phyloP scores from a whole-genome alignment of 2,113 vertebrate genomes.

The Vidua macroura region DNA sequence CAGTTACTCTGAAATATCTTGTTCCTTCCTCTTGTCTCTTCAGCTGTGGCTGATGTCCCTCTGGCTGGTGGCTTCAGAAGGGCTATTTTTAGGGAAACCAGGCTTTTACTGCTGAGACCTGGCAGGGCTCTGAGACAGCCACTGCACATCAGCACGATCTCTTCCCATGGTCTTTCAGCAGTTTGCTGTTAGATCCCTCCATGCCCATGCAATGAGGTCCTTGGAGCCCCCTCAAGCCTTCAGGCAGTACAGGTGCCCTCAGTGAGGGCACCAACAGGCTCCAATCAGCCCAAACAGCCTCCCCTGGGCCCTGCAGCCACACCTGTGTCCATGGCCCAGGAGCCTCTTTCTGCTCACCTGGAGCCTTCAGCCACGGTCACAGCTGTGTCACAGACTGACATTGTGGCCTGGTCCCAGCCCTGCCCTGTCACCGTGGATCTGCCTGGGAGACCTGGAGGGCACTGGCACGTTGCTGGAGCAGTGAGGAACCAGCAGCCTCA shows the following conservation, averaged over 20 bases:
- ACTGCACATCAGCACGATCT: rapidly evolving
- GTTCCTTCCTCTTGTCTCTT: neutral
- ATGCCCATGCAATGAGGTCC: neutral
- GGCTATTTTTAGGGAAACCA: neutral
- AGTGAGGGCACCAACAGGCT: neutral
- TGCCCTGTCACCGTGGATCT: neutral
- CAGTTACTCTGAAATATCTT: neutral
- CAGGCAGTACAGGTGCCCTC: neutral
- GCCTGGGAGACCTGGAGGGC: neutral
- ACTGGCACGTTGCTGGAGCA: neutral
- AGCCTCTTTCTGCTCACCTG: neutral
- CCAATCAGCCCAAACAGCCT: neutral
- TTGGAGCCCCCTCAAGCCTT: neutral
- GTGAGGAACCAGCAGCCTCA: neutral
- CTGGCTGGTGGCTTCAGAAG: neutral
- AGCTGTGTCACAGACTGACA: rapidly evolving
- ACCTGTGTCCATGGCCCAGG: neutral
- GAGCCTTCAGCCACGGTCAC: rapidly evolving
- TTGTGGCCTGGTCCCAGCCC: neutral
- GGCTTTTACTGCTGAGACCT: neutral
- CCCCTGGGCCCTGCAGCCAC: neutral
- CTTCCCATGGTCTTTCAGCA: neutral
- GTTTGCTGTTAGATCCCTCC: neutral
- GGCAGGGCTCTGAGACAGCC: neutral
- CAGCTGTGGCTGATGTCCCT: neutral